Evolutionary conservation across 2,113 vertebrate genomes (phyloP).

Genomic region (Isurus oxyrinchus): DNA sequence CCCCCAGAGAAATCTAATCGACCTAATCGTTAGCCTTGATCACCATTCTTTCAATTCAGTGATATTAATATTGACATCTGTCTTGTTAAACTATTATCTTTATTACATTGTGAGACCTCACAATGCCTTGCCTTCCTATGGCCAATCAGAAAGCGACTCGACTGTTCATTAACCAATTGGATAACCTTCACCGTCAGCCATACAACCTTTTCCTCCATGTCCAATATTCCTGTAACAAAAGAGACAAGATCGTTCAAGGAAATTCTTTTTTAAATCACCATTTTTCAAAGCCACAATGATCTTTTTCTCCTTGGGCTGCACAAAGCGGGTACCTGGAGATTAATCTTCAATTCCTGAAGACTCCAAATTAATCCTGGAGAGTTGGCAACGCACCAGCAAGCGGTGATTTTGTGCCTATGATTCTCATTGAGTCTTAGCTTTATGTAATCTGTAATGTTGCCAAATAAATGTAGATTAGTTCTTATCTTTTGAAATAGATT

Average conservation of each 20-base stretch:
- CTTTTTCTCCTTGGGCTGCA: background rate
- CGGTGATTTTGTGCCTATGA: background rate
- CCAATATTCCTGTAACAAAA: background rate
- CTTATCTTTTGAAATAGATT: background rate
- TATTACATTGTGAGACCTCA: background rate
- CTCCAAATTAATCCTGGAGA: background rate
- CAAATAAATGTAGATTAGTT: background rate
- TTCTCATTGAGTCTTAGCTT: background rate
- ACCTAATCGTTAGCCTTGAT: background rate
- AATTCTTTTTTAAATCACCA: background rate
- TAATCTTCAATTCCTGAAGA: background rate
- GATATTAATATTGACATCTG: background rate
- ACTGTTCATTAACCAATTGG: background rate
- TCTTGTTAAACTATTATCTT: background rate
- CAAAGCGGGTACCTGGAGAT: background rate
- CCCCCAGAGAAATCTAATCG: background rate
- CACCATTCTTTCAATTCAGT: background rate
- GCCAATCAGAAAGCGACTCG: background rate
- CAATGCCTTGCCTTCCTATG: background rate
- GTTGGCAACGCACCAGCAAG: background rate
- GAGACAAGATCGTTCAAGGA: background rate
- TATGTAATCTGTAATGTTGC: background rate
- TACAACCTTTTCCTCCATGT: background rate
- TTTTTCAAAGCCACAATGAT: background rate
- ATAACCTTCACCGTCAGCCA: background rate